Evolutionary conservation across 2,797 vertebrate species (phyloP).

Genomic region (Hemibagrus guttatus): DNA sequence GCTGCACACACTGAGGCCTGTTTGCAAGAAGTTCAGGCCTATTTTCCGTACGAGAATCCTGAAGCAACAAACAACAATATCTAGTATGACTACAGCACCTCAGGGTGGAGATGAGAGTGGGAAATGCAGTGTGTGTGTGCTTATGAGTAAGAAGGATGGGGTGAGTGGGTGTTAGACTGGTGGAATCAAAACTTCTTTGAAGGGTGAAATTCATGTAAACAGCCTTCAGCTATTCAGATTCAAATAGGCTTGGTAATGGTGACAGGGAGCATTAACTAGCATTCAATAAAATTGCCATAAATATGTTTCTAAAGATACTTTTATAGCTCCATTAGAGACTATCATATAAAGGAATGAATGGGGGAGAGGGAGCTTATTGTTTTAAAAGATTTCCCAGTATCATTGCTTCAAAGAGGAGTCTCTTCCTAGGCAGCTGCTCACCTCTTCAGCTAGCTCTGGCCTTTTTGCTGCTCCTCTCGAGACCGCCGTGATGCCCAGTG

Average conservation of each 20-base stretch:
- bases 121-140: slow-evolving; percentile 12
- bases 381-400: slow-evolving; percentile 68
- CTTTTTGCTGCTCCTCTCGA: slow-evolving; percentile 48
- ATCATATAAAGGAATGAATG: slow-evolving; percentile 7
- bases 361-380: slow-evolving; percentile 29
- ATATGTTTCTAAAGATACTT: slow-evolving; percentile 28
- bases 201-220: slow-evolving; percentile 51
- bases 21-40: slow-evolving; percentile 42
- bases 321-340: slow-evolving; percentile 34
- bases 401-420: slow-evolving; percentile 62
- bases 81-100: slow-evolving; percentile 41
- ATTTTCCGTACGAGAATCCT: slow-evolving; percentile 41
- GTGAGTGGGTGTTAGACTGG: slow-evolving; percentile 40
- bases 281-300: slow-evolving; percentile 34
- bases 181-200: slow-evolving; percentile 44
- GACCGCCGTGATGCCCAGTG: slow-evolving; percentile 50
- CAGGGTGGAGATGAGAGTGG: slow-evolving; percentile 26
- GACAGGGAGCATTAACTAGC: slow-evolving; percentile 41
- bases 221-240: slow-evolving; percentile 47
- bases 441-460: slow-evolving; percentile 56
- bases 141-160: slow-evolving; percentile 25
- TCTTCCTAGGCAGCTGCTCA: slow-evolving; percentile 38
- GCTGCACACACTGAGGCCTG: slow-evolving; percentile 24
- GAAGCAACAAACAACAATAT: slow-evolving; percentile 39
- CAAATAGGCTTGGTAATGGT: slow-evolving; percentile 40